Evolutionary conservation across 2,113 vertebrate genomes (phyloP).

Genomic region (Coracopsis vasa): DNA sequence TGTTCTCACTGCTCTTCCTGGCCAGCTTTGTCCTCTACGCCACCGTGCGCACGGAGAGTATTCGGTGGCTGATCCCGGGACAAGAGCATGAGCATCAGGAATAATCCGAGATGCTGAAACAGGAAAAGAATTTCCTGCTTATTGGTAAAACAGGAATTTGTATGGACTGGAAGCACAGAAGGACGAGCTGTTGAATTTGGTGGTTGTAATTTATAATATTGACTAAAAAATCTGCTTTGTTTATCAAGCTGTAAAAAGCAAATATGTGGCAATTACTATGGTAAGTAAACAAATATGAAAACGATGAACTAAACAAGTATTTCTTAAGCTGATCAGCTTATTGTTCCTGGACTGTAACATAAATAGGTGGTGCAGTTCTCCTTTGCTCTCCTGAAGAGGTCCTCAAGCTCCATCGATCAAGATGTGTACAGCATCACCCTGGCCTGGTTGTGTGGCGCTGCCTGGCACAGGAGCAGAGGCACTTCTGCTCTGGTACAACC

Average conservation of each 20-base stretch:
- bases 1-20: slow-evolving; percentile 93
- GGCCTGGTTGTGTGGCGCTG: rapidly evolving
- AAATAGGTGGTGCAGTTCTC: neutral
- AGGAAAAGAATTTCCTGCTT: neutral
- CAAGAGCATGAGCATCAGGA: slow-evolving; percentile 96
- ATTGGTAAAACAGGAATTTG: neutral
- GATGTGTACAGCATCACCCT: neutral
- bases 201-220: neutral
- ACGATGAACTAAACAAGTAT: neutral
- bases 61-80: slow-evolving; percentile 93
- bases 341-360: neutral
- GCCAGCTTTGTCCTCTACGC: slow-evolving; percentile 86
- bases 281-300: neutral
- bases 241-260: slow-evolving; percentile 1
- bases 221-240: slow-evolving; percentile 32
- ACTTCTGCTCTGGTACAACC: neutral
- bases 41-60: slow-evolving; percentile 89
- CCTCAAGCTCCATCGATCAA: neutral
- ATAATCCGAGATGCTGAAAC: slow-evolving; percentile 23
- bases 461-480: neutral
- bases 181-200: neutral
- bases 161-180: neutral
- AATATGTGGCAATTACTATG: neutral
- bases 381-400: neutral
- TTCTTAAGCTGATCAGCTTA: neutral